Conservation (phyloP, 2,888 invertebrate genomes). For the Diarsia rubi region DNA sequence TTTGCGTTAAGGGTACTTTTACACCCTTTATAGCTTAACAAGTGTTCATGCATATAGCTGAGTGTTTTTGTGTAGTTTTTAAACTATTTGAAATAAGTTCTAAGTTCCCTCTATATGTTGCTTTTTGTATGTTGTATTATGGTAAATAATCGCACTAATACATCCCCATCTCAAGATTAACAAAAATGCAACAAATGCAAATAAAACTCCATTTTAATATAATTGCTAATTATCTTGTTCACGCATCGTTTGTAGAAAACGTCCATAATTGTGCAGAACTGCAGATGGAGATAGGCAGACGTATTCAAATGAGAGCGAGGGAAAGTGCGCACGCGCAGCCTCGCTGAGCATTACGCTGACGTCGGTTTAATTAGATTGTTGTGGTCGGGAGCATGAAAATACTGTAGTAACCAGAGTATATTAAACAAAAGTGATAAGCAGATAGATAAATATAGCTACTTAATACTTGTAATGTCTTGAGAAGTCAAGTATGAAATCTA, state of each 20-base stretch:
- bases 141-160: neutral
- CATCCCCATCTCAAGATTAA: neutral
- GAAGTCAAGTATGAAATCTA: neutral
- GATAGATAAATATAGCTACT: neutral
- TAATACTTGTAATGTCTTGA: neutral
- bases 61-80: no score
- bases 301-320: slow-evolving; percentile 73
- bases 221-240: slow-evolving; percentile 62
- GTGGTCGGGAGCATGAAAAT: slow-evolving; percentile 25
- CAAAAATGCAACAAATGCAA: slow-evolving; percentile 49
- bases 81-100: neutral
- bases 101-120: neutral
- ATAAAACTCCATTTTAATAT: slow-evolving; percentile 54
- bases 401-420: neutral
- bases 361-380: slow-evolving; percentile 46
- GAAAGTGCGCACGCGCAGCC: slow-evolving; percentile 75
- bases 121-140: neutral
- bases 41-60: no score
- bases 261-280: slow-evolving; percentile 73
- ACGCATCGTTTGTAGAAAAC: slow-evolving; percentile 64
- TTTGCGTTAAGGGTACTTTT: no score
- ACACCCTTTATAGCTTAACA: no score
- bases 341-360: slow-evolving; percentile 46
- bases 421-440: no score
- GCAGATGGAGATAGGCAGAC: slow-evolving; percentile 73